Conservation (phyloP, 2,888 invertebrate genomes). For the Myopa testacea region DNA sequence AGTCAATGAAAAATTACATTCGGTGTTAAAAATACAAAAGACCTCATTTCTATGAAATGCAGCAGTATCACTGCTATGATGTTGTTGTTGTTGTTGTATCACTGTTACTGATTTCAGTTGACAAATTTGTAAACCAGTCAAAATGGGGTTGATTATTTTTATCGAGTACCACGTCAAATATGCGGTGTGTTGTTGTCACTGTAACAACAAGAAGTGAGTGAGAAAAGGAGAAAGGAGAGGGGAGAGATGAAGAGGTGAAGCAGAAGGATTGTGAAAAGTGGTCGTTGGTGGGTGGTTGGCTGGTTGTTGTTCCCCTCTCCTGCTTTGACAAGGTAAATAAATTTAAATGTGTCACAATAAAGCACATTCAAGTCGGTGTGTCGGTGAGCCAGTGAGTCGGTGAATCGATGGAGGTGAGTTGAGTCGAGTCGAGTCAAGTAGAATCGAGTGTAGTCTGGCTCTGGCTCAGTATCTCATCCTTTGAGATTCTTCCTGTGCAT, state of each 20-base stretch:
- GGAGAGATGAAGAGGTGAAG: background rate
- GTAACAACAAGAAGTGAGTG: background rate
- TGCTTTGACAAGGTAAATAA: constrained; percentile 5
- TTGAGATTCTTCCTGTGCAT: background rate
- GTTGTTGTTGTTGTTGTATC: background rate
- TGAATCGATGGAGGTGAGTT: background rate
- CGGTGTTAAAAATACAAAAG: background rate
- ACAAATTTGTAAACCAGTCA: constrained; percentile 8
- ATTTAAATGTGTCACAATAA: constrained; percentile 21
- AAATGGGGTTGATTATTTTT: background rate
- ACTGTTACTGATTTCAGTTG: background rate
- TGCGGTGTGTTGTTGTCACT: too few species aligned
- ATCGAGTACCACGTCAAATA: background rate
- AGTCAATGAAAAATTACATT: background rate
- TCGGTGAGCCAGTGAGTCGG: background rate
- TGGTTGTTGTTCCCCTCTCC: background rate
- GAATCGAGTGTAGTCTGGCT: background rate
- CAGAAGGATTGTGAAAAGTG: too few species aligned
- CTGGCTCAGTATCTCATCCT: background rate
- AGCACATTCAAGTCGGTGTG: background rate
- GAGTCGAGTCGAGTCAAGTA: background rate
- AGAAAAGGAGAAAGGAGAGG: background rate
- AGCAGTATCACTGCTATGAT: background rate
- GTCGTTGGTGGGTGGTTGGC: background rate
- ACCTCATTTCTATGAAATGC: background rate